phyloP scores from a whole-genome alignment of 1,140 invertebrate genomes.

The Pseudomyrmex pallidus region DNA sequence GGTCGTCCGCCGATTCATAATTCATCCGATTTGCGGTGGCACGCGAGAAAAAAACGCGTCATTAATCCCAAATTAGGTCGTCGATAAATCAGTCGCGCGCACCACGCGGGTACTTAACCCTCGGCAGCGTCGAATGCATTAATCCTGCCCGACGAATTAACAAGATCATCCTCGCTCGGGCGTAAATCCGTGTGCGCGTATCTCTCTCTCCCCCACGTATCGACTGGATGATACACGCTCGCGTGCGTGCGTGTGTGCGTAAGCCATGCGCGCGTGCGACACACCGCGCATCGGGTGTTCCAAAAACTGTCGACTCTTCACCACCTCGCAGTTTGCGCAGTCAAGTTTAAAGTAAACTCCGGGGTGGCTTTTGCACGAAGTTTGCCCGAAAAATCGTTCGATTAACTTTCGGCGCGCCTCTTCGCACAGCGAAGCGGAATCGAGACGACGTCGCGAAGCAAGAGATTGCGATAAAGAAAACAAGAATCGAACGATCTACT shows the following conservation, averaged over 20 bases:
- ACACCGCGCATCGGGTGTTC: constrained; percentile 2
- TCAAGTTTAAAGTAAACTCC: constrained; percentile 3
- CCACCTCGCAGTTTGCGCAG: background rate
- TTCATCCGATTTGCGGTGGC: constrained; percentile 39
- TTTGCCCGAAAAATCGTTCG: too few relatives aligned
- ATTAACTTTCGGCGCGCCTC: too few relatives aligned
- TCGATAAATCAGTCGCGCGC: constrained; percentile 53
- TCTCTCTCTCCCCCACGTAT: constrained; percentile 3
- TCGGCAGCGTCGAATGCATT: constrained; percentile 49
- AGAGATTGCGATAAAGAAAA: background rate
- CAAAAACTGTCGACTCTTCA: background rate
- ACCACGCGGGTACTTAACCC: constrained; percentile 45
- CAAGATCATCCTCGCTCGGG: constrained; percentile 69
- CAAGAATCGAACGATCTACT: too few relatives aligned
- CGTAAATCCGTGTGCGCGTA: constrained; percentile 67
- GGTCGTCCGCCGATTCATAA: constrained; percentile 13
- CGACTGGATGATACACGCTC: constrained; percentile 37
- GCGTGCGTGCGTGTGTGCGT: background rate
- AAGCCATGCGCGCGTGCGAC: background rate
- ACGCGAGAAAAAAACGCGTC: constrained; percentile 53
- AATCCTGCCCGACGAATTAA: constrained; percentile 64
- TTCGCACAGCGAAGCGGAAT: too few relatives aligned
- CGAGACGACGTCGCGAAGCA: too few relatives aligned
- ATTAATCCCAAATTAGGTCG: constrained; percentile 55
- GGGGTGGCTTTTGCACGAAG: background rate